Evolutionary conservation across 1,140 invertebrate genomes (phyloP), one percentile per base, ranked within the genome.

Genomic region (Tetragnatha versicolor): DNA sequence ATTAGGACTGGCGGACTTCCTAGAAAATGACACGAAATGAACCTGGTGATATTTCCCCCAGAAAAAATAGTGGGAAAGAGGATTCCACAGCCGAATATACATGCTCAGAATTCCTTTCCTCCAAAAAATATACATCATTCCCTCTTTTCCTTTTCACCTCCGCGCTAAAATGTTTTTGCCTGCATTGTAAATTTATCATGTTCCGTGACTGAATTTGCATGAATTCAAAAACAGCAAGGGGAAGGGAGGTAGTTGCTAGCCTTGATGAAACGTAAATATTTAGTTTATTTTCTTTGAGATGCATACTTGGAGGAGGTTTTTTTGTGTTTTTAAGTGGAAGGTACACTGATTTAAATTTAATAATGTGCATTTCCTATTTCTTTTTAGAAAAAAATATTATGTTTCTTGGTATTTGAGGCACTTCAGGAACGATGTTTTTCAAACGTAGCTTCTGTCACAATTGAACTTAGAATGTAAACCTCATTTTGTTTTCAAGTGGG

Each of bases 221-320:
- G 69, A 73, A 58, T 73, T 22, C 69, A 6, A 60, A 73, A 60
- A 72, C 14, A 60, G 14, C 9, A 60, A 60, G 37, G 37, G 60
- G 6, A 20, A 27, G 33, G 31, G 60, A 73, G 42, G 42, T 60
- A 17, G 63, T 31, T 73, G 6, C 20, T 60, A 25, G 37, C n/a
- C n/a, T 42, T 73, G 53, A 73, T 73, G 53, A 60, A 73, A 60
- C 37, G 53, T 73, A 73, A 73, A 73, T 73, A 60, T 60, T 73
- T 73, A 60, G 27, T 29, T 22, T 68, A 22, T 4, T 25, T 68
- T 33, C 29, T 51, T n/a, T 9, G 9, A 45, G 31, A 65, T 45
- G n/a, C n/a, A n/a, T n/a, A n/a, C n/a, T 42, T 12, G 20, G 0
- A 4, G 5, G 61, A 58, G 10, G 42, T 51, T 68, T 68, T 68